A percentile compares a stretch with the other conserved stretches of the same genome.
Conservation (phyloP, 2,888 invertebrate genomes). For the Caenorhabditis zanzibari region DNA sequence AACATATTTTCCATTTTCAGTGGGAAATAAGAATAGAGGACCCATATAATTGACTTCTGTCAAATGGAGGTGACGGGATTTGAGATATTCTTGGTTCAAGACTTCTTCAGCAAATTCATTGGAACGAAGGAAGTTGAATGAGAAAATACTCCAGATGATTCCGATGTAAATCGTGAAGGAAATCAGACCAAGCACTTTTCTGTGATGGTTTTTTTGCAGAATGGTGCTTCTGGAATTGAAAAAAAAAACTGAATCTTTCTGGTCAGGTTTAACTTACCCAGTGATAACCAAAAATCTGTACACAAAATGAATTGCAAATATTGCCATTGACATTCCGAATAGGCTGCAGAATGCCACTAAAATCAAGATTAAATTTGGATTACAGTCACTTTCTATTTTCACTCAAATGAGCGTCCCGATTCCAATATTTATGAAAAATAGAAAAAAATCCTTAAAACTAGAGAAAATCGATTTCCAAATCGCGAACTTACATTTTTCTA, state of each 20-base stretch:
- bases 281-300: conserved; percentile 27
- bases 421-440: too few species aligned
- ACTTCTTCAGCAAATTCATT: background rate
- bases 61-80: background rate
- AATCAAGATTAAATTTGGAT: background rate
- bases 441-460: too few species aligned
- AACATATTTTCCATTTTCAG: background rate
- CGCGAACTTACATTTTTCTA: too few species aligned
- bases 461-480: too few species aligned
- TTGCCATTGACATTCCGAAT: conserved; percentile 20
- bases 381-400: too few species aligned
- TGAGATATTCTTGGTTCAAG: background rate
- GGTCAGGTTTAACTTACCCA: background rate
- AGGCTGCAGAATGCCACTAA: conserved; percentile 1
- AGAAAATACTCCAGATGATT: conserved; percentile 10
- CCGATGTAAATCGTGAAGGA: conserved; percentile 9
- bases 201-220: background rate
- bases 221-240: conserved; percentile 2
- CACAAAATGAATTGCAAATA: conserved; percentile 29
- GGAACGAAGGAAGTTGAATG: background rate
- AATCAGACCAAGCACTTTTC: conserved; percentile 20
- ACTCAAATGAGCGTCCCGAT: too few species aligned
- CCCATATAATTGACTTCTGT: conserved; percentile 4
- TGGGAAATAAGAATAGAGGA: background rate
- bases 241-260: background rate